phyloP scores from a whole-genome alignment of 2,797 vertebrate genomes.

The Enteromius paludinosus region DNA sequence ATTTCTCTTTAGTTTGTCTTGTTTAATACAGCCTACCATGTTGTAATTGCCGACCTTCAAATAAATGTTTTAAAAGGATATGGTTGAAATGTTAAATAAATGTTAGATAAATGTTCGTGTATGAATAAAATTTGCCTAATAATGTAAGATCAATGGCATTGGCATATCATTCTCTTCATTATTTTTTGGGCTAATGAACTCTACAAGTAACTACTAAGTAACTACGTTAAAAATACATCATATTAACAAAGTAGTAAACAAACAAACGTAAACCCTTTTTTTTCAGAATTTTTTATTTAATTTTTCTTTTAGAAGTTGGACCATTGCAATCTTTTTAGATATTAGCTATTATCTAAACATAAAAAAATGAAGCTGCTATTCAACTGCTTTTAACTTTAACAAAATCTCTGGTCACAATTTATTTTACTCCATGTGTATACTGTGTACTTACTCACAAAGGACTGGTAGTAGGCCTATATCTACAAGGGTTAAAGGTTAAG shows the following conservation, averaged over 20 bases:
- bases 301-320: not conserved
- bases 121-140: not conserved
- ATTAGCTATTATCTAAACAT: not conserved
- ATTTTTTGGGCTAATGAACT: not conserved
- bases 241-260: not conserved
- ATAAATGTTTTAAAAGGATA: too few relatives aligned
- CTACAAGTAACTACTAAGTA: not conserved
- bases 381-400: not conserved
- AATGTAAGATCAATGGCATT: not conserved
- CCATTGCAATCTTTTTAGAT: not conserved
- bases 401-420: not conserved
- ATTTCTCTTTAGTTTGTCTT: not conserved
- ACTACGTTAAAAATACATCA: not conserved
- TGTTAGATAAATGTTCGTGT: not conserved
- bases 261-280: not conserved
- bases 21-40: not conserved
- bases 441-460: not conserved
- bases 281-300: not conserved
- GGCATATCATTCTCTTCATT: not conserved
- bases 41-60: not conserved
- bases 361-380: not conserved
- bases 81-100: too few relatives aligned
- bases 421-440: not conserved
- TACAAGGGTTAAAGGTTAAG: not conserved
- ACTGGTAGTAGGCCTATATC: not conserved